Evolutionary conservation across 2,797 vertebrate species (phyloP).

Genomic region (Pseudomugil gertrudae): DNA sequence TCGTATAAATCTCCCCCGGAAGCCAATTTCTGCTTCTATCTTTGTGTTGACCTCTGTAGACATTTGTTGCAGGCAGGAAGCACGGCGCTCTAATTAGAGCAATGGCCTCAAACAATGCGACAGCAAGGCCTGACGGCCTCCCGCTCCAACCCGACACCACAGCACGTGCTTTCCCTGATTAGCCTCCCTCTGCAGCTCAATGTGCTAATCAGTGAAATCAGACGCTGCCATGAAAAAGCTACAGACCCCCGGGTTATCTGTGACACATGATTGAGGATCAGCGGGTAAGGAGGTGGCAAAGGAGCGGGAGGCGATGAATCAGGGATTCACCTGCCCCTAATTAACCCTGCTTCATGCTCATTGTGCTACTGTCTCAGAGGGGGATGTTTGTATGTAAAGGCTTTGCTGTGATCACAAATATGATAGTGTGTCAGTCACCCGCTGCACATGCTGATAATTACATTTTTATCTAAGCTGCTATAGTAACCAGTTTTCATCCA

Average conservation of each 20-base stretch:
- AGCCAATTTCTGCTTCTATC: conserved; percentile 28
- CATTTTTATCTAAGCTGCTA: not conserved
- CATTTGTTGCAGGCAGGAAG: conserved; percentile 28
- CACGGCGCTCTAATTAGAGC: conserved; percentile 32
- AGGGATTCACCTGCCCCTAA: conserved; percentile 49
- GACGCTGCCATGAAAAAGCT: conserved; percentile 12
- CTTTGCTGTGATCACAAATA: conserved; percentile 25
- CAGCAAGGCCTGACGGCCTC: conserved; percentile 16
- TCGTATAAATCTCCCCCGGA: not conserved
- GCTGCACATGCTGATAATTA: not conserved
- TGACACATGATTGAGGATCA: conserved; percentile 45
- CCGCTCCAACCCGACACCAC: conserved; percentile 10
- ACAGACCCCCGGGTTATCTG: conserved; percentile 22
- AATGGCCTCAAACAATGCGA: conserved; percentile 28
- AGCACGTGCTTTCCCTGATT: conserved; percentile 44
- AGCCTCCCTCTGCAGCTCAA: conserved; percentile 35
- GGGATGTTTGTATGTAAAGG: conserved; percentile 24
- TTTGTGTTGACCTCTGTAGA: conserved; percentile 39
- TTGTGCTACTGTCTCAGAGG: conserved; percentile 18
- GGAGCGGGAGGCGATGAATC: not conserved
- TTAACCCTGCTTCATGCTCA: conserved; percentile 37
- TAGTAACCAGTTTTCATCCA: not conserved
- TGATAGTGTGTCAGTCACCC: conserved; percentile 20
- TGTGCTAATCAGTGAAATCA: conserved; percentile 60
- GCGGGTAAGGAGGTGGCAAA: conserved; percentile 19